These are phyloP conservation scores for Eulacestoma nigropectus DNA, from an alignment of 2,113 vertebrate genomes.

Conservation along the genomic window DNA sequence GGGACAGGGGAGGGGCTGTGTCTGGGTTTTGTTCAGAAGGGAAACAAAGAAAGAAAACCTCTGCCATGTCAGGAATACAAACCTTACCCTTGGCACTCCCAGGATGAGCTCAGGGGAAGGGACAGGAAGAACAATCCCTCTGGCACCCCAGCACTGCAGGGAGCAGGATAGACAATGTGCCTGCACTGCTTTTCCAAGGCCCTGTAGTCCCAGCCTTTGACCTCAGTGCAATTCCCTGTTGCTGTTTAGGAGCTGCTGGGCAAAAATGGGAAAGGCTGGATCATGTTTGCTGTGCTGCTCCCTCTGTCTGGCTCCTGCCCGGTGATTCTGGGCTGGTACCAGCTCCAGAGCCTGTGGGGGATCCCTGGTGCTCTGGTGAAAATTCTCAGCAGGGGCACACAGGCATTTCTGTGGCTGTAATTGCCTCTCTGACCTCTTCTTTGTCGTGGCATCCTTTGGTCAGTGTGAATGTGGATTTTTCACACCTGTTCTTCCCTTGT, in stretches of 20 bases:
- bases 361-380: background rate
- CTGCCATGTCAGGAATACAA: background rate
- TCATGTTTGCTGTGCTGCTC: background rate
- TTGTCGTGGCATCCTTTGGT: background rate
- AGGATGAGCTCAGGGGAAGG: background rate
- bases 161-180: background rate
- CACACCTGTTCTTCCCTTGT: background rate
- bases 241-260: background rate
- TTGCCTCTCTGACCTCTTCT: background rate
- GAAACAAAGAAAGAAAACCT: no score
- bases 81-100: background rate
- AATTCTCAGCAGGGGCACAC: background rate
- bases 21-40: background rate
- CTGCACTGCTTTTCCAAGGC: background rate
- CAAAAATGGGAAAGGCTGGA: background rate
- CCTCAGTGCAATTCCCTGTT: background rate
- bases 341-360: background rate
- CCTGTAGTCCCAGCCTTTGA: background rate
- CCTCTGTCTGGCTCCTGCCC: background rate
- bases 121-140: background rate
- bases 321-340: background rate
- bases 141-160: background rate
- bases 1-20: no score
- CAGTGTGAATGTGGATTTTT: background rate
- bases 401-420: background rate